These are phyloP conservation scores for Lamprologus lemairii DNA, from an alignment of 2,113 vertebrate species.

Conservation along the genomic window DNA sequence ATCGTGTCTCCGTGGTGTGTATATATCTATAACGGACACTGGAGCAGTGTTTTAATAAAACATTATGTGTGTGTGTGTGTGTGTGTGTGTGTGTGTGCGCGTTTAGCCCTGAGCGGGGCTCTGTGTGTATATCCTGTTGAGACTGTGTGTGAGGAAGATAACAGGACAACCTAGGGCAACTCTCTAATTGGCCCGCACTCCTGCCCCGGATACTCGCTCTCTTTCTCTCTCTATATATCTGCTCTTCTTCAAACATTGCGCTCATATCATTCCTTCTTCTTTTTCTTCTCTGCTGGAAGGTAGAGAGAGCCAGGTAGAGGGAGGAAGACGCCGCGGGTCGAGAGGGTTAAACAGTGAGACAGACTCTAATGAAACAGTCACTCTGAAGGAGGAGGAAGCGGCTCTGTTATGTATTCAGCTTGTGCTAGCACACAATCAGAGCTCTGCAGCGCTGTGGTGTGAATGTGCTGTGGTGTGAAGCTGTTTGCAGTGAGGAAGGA, in stretches of 20 bases:
- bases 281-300: background rate
- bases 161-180: slow-evolving; percentile 43
- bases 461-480: background rate
- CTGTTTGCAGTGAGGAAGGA: background rate
- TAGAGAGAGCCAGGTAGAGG: background rate
- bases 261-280: background rate
- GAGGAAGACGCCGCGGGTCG: background rate
- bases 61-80: background rate
- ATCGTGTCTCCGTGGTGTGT: slow-evolving; percentile 19
- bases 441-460: background rate
- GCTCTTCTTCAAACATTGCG: background rate
- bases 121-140: slow-evolving; percentile 37
- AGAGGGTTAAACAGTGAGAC: slow-evolving; percentile 10
- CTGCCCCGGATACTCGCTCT: slow-evolving; percentile 29
- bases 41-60: slow-evolving; percentile 27
- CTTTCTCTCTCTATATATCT: slow-evolving; percentile 12
- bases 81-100: background rate
- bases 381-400: background rate
- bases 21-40: background rate
- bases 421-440: background rate
- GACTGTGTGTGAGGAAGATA: slow-evolving; percentile 53
- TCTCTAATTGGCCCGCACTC: slow-evolving; percentile 56
- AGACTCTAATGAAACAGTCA: background rate
- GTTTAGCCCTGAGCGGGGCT: background rate
- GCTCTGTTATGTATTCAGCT: background rate